Evolutionary conservation across 2,888 invertebrate species (phyloP).

Genomic region (Dromius quadrimaculatus): DNA sequence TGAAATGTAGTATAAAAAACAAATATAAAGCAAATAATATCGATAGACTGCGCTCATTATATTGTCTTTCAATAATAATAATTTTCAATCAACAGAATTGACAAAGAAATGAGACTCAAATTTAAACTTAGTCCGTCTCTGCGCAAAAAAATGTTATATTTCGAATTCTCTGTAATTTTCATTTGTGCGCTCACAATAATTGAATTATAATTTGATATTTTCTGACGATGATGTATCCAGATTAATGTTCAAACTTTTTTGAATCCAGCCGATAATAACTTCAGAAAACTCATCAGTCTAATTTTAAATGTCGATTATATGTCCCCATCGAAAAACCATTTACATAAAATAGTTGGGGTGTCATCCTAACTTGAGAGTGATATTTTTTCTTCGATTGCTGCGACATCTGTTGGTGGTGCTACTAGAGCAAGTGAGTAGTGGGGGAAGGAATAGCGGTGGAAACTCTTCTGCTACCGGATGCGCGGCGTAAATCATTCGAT

Average conservation of each 20-base stretch:
- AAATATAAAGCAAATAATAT: too few relatives aligned
- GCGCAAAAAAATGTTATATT: too few relatives aligned
- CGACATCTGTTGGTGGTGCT: conserved; percentile 45
- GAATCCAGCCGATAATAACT: conserved; percentile 4
- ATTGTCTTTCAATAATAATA: too few relatives aligned
- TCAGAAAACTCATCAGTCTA: conserved; percentile 30
- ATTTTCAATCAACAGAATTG: too few relatives aligned
- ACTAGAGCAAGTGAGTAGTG: conserved; percentile 37
- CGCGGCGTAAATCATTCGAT: conserved; percentile 53
- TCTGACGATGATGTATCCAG: too few relatives aligned
- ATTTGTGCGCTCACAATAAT: too few relatives aligned
- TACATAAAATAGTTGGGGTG: conserved; percentile 28
- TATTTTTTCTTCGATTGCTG: conserved; percentile 42
- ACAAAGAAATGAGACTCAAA: too few relatives aligned
- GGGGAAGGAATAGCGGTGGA: conserved; percentile 52
- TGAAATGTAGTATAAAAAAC: too few relatives aligned
- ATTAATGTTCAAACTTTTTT: conserved; percentile 12
- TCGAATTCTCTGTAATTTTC: too few relatives aligned
- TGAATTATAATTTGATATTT: not conserved
- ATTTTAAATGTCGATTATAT: conserved; percentile 36
- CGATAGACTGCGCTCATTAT: too few relatives aligned
- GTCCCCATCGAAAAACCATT: conserved; percentile 36
- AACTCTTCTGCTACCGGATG: conserved; percentile 57
- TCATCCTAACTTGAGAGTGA: conserved; percentile 5
- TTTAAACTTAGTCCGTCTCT: too few relatives aligned